Base-by-base conservation (phyloP, 2,797 vertebrate species). In the Schizopygopsis malacanthus region DNA sequence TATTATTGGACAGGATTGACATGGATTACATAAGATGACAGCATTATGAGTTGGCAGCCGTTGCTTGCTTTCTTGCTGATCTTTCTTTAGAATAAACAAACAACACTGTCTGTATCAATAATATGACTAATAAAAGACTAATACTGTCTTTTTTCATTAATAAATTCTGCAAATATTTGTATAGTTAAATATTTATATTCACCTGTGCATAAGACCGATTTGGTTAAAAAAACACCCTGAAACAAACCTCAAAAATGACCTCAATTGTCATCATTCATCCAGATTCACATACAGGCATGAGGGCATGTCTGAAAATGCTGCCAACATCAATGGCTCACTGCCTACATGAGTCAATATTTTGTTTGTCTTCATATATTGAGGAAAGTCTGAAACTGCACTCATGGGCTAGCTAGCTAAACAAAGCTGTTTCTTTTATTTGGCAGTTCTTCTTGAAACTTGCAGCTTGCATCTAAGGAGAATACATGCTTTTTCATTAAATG, bases 271-370 rank as follows among this genome's bases (percentile, higher is more conserved):
- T 67, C 79, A 52, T 22, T 45, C n/a, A 47, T 25, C 12, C 54
- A 33, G 54, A 73, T 63, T 75, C 28, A 63, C 15, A 39, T 16
- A 52, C 59, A 41, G 33, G 33, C 33, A 52, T 83, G 70, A 75
- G 25, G 54, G 41, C 81, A 83, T 75, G 71, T 83, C 82, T 84
- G 72, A 43, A 52, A 77, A 54, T n/a, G 6, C 22, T 41, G 72
- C 82, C 82, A 77, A 13, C 71, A 47, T 76, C 79, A 37, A 10
- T 69, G 79, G 8, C 9, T 52, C 72, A 67, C 47, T 50, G 33
- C 59, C 37, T 61, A 22, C 52, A 43, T 22, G 43, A 7, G 16
- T 67, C 45, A 67, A 28, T 76, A 12, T 25, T 65, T 61, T 83
- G 81, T 83, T 82, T 76, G 82, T 76, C 61, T 81, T 28, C 45